Percentiles rank a stretch among this genome's conserved stretches.
Conservation (phyloP, 2,797 vertebrate genomes). For the Zalophus californianus region DNA sequence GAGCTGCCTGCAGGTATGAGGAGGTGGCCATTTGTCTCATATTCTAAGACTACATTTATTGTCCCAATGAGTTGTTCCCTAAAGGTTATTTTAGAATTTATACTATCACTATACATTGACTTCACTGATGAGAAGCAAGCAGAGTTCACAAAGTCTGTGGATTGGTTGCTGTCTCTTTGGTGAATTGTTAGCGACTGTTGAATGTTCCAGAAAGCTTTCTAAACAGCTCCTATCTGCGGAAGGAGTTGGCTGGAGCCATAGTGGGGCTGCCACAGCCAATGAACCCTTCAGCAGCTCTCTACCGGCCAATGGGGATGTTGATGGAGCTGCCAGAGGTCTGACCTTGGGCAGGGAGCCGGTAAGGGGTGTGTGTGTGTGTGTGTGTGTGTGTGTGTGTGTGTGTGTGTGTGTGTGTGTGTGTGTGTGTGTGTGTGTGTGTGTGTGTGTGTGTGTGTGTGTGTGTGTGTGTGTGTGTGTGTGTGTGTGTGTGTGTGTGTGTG, state of each 20-base stretch:
- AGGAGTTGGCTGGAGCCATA: constrained; percentile 30
- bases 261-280: constrained; percentile 59
- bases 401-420: not conserved
- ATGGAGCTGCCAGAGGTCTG: constrained; percentile 72
- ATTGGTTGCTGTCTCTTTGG: not conserved
- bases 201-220: constrained; percentile 72
- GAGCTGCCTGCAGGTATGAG: not conserved
- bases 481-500: not conserved
- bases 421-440: not conserved
- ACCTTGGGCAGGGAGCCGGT: constrained; percentile 52
- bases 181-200: constrained; percentile 72
- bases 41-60: not conserved
- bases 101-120: not conserved
- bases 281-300: constrained; percentile 71
- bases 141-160: constrained; percentile 35
- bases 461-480: not conserved
- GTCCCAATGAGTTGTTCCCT: not conserved
- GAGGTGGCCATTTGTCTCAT: not conserved
- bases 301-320: constrained; percentile 62
- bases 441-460: not conserved
- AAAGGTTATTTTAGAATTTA: not conserved
- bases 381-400: not conserved
- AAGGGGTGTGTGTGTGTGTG: not conserved
- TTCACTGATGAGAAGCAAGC: not conserved
- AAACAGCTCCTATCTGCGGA: constrained; percentile 67